phyloP scores from a whole-genome alignment of 2,113 vertebrate species.

The Carassius auratus region DNA sequence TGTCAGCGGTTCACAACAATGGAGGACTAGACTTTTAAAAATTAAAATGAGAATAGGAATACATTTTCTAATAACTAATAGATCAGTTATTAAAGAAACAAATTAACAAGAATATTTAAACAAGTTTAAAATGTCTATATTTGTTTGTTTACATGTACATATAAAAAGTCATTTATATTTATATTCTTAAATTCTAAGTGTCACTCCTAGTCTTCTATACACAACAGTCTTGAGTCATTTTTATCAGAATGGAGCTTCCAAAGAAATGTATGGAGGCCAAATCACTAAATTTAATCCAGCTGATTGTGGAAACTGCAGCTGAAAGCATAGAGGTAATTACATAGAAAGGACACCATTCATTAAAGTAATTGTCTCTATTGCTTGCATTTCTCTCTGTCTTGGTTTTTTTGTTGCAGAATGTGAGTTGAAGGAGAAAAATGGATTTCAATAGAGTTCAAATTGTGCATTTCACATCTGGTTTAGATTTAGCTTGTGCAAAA shows the following conservation, averaged over 20 bases:
- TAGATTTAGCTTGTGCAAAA: constrained; percentile 19
- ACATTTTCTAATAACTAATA: neutral
- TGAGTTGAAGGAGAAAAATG: constrained; percentile 26
- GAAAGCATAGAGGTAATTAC: neutral
- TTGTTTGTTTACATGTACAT: too few relatives aligned
- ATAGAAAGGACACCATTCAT: constrained; percentile 22
- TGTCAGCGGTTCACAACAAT: neutral
- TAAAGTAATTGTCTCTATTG: constrained; percentile 24
- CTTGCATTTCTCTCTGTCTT: constrained; percentile 7
- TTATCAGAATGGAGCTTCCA: neutral
- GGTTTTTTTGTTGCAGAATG: neutral
- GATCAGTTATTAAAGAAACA: neutral
- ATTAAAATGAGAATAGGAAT: neutral
- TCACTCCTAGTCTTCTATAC: neutral
- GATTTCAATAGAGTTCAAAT: constrained; percentile 5
- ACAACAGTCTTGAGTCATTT: neutral
- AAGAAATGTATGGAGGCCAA: neutral
- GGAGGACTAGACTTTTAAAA: neutral
- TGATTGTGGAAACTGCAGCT: constrained; percentile 4
- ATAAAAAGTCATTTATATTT: too few relatives aligned
- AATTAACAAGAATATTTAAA: neutral
- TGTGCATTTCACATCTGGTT: constrained; percentile 31
- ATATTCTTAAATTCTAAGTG: neutral
- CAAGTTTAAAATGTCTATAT: too few relatives aligned
- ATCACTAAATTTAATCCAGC: neutral